A percentile compares a stretch with the other conserved stretches of the same genome.
Evolutionary conservation across 2,888 invertebrate genomes (phyloP).

Genomic region (Argyresthia goedartella): DNA sequence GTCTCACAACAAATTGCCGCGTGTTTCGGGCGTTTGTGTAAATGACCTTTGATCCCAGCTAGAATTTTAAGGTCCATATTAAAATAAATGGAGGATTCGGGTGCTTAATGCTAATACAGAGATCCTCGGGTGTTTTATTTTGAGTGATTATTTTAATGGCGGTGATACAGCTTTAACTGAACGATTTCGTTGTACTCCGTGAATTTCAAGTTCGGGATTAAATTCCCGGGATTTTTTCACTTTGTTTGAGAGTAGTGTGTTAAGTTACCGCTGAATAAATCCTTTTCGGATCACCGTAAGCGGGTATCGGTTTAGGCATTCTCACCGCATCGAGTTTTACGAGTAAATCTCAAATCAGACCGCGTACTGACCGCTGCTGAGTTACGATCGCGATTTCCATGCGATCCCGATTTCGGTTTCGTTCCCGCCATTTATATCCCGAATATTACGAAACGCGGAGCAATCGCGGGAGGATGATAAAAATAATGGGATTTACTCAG

Average conservation of each 20-base stretch:
- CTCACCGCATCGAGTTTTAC: conserved; percentile 29
- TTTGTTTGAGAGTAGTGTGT: too few species aligned
- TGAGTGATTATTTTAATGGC: neutral
- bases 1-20: conserved; percentile 22
- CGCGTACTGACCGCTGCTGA: conserved; percentile 16
- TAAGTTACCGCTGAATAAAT: conserved; percentile 1
- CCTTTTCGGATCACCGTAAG: conserved; percentile 1
- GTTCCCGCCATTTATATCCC: conserved; percentile 9
- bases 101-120: conserved; percentile 5
- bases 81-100: conserved; percentile 39
- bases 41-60: conserved; percentile 37
- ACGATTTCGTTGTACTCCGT: neutral
- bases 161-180: neutral
- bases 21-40: conserved; percentile 34
- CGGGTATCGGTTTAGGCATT: conserved; percentile 12
- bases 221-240: neutral
- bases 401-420: conserved; percentile 19
- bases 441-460: conserved; percentile 11
- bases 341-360: conserved; percentile 37
- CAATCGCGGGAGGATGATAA: conserved; percentile 49
- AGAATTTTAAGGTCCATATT: conserved; percentile 35
- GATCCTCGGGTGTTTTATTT: neutral
- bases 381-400: conserved; percentile 19
- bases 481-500: conserved; percentile 65
- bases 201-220: neutral